Evolutionary conservation across 2,113 vertebrate genomes (phyloP).

Genomic region (Microcebus murinus): DNA sequence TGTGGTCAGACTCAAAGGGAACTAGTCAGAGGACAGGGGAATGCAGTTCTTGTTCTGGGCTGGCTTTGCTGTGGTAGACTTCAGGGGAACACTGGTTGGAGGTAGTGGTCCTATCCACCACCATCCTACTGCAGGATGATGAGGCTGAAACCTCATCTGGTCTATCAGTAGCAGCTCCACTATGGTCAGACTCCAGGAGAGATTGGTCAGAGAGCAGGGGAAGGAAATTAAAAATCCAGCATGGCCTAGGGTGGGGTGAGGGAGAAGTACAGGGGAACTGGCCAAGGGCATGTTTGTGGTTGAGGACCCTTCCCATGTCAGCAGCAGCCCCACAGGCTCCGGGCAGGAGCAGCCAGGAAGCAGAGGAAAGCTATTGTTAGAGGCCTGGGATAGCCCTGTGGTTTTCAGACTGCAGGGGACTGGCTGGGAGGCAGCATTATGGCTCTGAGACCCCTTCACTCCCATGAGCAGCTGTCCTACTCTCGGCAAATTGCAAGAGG

Average conservation of each 20-base stretch:
- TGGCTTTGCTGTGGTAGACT: neutral
- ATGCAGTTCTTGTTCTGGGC: neutral
- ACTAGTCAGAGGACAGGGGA: neutral
- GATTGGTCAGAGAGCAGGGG: neutral
- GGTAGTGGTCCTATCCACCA: constrained; percentile 70
- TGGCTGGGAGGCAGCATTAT: neutral
- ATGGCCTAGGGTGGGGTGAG: neutral
- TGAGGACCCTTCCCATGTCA: neutral
- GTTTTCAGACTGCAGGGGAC: neutral
- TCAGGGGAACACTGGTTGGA: neutral
- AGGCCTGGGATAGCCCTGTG: neutral
- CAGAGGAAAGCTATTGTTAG: neutral
- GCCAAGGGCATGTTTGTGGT: neutral
- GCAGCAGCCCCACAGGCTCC: neutral
- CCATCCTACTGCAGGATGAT: constrained; percentile 78
- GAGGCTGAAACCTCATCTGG: constrained; percentile 73
- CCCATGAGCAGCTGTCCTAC: neutral
- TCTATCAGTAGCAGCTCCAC: constrained; percentile 92
- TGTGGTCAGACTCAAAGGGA: neutral
- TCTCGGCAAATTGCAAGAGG: neutral
- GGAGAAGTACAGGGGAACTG: neutral
- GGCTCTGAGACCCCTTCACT: neutral
- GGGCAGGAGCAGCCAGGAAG: neutral
- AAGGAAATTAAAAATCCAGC: neutral
- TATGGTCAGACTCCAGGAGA: constrained; percentile 80